Evolutionary conservation across 2,888 invertebrate species (phyloP), one percentile per base, ranked within the genome.

Genomic region (Lycaena phlaeas): DNA sequence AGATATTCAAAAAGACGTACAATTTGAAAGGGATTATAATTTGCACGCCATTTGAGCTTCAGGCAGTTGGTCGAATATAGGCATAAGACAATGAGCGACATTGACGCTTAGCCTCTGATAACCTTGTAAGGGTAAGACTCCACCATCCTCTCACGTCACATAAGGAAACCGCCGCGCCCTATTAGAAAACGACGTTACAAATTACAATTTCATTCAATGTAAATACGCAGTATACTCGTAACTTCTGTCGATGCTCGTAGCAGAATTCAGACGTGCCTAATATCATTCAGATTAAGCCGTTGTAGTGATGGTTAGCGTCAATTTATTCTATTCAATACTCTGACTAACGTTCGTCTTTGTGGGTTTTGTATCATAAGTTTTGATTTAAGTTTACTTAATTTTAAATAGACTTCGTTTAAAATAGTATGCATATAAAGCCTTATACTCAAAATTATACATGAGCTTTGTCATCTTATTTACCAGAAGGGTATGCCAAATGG

Each of bases 131-230:
- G 65, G 51, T 45, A 44, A 47, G 53, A 53, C 54, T 55, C 59
- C 61, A 64, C 59, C 56, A 59, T 57, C 53, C 52, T 52, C 52
- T 56, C 56, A 57, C 43, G 57, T 60, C 58, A 57, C 60, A 63
- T 64, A 71, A 69, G 68, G 69, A 62, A 71, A 64, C 59, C 57
- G 52, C 59, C 56, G 50, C 54, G 53, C 56, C 58, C 60, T 57
- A 67, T 68, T 68, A 65, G 56, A 65, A 53, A 59, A 52, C 59
- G 59, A 66, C 59, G 59, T 57, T 70, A 69, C 75, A 75, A 78
- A 78, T 78, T 73, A 76, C 74, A 72, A 70, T 73, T 77, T 75
- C 76, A 79, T 81, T 81, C 72, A 77, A 81, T 78, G 77, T 74
- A 74, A 79, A 79, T 78, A 63, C 52, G 53, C 53, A 64, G 65